Evolutionary conservation across 1,140 invertebrate genomes (phyloP).

Genomic region (Riptortus pedestris): DNA sequence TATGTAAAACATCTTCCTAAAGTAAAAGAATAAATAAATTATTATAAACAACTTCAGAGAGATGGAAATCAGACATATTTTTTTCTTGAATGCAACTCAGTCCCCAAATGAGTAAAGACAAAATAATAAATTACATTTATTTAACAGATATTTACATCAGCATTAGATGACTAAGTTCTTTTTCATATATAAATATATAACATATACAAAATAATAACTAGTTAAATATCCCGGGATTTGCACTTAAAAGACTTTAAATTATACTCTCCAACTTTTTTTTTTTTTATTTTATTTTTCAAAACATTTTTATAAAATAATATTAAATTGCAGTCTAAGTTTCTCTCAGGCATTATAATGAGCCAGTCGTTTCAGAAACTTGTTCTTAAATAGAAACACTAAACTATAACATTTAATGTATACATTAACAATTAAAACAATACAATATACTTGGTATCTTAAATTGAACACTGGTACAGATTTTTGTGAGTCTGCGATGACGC

Average conservation of each 20-base stretch:
- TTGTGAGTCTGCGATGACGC: constrained; percentile 14
- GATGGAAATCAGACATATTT: not conserved
- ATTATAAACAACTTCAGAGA: not conserved
- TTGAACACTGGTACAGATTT: constrained; percentile 11
- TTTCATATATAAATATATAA: constrained; percentile 4
- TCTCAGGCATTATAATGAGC: constrained; percentile 13
- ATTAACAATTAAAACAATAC: constrained; percentile 1
- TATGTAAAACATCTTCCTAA: not conserved
- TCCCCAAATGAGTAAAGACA: not conserved
- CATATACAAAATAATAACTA: not conserved
- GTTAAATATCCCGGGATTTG: constrained; percentile 9
- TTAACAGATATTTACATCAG: constrained; percentile 7
- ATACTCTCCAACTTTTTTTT: not conserved
- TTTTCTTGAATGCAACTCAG: constrained; percentile 6
- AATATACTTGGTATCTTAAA: constrained; percentile 14
- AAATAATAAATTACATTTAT: not conserved
- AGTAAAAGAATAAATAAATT: not conserved
- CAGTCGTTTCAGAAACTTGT: constrained; percentile 16
- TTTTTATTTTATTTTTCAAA: not conserved
- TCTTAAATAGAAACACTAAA: constrained; percentile 5
- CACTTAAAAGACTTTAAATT: not conserved
- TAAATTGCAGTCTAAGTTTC: constrained; percentile 16
- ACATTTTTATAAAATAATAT: constrained; percentile 12
- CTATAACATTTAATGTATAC: constrained; percentile 2
- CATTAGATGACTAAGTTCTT: constrained; percentile 7